These are phyloP conservation scores for Phalangium opilio DNA, from an alignment of 2,888 invertebrate species.

Conservation along the genomic window DNA sequence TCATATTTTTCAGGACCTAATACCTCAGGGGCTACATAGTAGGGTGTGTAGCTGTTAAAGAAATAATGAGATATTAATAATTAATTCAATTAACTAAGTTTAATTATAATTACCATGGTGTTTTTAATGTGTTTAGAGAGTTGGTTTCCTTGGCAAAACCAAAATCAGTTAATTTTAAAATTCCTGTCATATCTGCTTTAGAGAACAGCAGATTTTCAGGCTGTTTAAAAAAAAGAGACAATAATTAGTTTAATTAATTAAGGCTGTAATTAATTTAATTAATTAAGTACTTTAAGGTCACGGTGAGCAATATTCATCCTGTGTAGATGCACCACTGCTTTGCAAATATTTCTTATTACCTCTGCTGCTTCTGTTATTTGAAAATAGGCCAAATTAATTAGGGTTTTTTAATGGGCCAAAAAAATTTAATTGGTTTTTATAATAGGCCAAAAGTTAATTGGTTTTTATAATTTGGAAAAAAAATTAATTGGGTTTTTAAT, in stretches of 20 bases:
- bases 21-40: constrained; percentile 56
- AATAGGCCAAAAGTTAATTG: no score
- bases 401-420: no score
- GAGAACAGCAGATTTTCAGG: constrained; percentile 86
- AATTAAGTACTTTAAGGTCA: constrained; percentile 65
- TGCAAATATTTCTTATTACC: constrained; percentile 91
- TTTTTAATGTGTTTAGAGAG: constrained; percentile 74
- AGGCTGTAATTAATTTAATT: background rate
- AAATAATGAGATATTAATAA: background rate
- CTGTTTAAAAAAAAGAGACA: constrained; percentile 22
- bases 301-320: constrained; percentile 89
- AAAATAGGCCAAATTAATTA: no score
- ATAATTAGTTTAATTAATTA: background rate
- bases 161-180: constrained; percentile 93
- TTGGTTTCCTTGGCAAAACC: constrained; percentile 92
- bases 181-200: constrained; percentile 44
- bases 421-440: no score
- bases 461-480: no score
- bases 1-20: constrained; percentile 94
- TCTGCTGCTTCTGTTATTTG: constrained; percentile 72
- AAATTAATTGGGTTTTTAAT: no score
- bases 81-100: background rate
- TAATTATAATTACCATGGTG: constrained; percentile 62
- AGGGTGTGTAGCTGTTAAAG: background rate
- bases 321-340: constrained; percentile 85